Conservation (phyloP, 2,888 invertebrate species). For the Myathropa florea region DNA sequence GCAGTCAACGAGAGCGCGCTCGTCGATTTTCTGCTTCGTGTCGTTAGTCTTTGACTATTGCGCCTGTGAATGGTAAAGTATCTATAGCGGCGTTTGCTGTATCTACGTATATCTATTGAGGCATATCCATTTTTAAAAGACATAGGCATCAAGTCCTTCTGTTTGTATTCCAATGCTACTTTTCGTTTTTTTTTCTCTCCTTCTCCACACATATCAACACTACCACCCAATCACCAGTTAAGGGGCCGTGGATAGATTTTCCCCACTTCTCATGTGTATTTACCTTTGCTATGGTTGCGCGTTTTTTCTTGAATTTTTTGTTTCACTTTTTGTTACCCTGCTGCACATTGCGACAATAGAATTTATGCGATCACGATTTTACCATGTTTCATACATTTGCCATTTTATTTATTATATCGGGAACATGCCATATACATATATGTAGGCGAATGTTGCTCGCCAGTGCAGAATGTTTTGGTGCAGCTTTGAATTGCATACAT, state of each 20-base stretch:
- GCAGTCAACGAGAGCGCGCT: conserved; percentile 53
- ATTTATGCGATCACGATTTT: conserved; percentile 74
- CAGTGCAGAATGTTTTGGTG: conserved; percentile 20
- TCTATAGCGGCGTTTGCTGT: conserved; percentile 10
- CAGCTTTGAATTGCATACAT: conserved; percentile 31
- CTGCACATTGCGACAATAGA: conserved; percentile 73
- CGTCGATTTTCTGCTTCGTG: conserved; percentile 52
- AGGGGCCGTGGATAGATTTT: conserved; percentile 40
- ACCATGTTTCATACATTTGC: conserved; percentile 74
- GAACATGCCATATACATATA: conserved; percentile 38
- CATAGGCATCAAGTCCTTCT: conserved; percentile 71
- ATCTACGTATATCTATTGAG: conserved; percentile 55
- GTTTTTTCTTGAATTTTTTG: conserved; percentile 18
- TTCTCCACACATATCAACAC: neutral
- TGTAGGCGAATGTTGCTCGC: conserved; percentile 66
- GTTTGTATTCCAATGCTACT: conserved; percentile 63
- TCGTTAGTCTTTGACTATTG: conserved; percentile 68
- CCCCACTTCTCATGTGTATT: conserved; percentile 26
- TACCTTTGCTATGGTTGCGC: conserved; percentile 58
- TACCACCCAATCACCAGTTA: neutral
- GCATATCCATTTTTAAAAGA: conserved; percentile 66
- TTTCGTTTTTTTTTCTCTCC: conserved; percentile 21
- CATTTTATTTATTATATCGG: conserved; percentile 73
- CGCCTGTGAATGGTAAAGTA: conserved; percentile 49
- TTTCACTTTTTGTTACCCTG: conserved; percentile 35